Evolutionary conservation across 2,797 vertebrate species (phyloP), one percentile per base, ranked within the genome.

Genomic region (Remorina albescens): DNA sequence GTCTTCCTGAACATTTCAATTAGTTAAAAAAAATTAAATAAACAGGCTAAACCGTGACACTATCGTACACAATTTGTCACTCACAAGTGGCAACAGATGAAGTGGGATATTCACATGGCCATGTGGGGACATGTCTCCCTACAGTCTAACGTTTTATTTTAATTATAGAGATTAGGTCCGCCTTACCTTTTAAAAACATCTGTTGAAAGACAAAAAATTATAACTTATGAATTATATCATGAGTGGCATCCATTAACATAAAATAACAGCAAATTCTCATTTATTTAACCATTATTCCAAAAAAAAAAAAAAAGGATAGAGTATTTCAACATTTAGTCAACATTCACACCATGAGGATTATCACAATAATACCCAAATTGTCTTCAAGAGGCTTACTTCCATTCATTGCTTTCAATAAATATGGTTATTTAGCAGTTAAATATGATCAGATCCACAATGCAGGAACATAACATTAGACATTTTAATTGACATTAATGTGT

Each of bases 391-490:
- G 8, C 23, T 66, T 23, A 21, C 15, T 49, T 74, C 4, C 63
- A 63, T 57, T 78, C 57, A 70, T 28, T 49, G 26, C 23, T 41
- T 74, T 71, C 46, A 66, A 86, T 84, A 78, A 76, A 84, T 82
- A 72, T 46, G 61, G 23, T 7, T 25, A 51, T n/a, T 59, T 28
- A 57, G 19, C 6, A 58, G 51, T 62, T 41, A 59, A 28, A 56
- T 15, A 36, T 65, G 16, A 28, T 18, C 25, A 34, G 25, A 8
- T 65, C 25, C 39, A 42, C 47, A 66, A 63, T 28, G 44, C 26
- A 76, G 59, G 13, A 63, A 66, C 32, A 77, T 59, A 56, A 30
- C 50, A 78, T 26, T 36, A 71, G 26, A 54, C 19, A 15, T 34
- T 60, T 63, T 23, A 63, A 57, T 18, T 30, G 26, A 57, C 23